A percentile compares a stretch with the other conserved stretches of the same genome.
Conservation (phyloP, 2,888 invertebrate species). For the Halictus quadricinctus region DNA sequence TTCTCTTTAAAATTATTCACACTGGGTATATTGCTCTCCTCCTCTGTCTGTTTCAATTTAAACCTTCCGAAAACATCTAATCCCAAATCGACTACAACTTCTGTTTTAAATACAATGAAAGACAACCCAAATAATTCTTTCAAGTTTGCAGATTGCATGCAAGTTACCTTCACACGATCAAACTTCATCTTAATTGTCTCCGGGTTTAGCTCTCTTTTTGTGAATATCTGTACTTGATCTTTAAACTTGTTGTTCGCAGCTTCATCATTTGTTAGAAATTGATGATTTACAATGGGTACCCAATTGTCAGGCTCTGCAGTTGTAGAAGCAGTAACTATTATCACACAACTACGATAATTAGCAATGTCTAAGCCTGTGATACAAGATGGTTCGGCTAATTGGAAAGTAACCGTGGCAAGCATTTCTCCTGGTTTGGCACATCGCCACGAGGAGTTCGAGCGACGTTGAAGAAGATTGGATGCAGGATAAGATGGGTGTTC, state of each 20-base stretch:
- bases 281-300: constrained; percentile 77
- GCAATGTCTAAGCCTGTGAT: constrained; percentile 79
- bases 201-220: constrained; percentile 77
- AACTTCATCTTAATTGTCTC: constrained; percentile 77
- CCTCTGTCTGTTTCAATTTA: constrained; percentile 72
- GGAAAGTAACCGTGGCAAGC: constrained; percentile 75
- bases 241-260: constrained; percentile 76
- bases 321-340: constrained; percentile 78
- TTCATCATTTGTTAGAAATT: constrained; percentile 78
- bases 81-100: constrained; percentile 74
- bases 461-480: constrained; percentile 74
- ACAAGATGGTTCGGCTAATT: constrained; percentile 73
- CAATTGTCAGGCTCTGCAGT: constrained; percentile 77
- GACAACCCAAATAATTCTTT: constrained; percentile 77
- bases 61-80: constrained; percentile 78
- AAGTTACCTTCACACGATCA: constrained; percentile 77
- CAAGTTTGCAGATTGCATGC: constrained; percentile 80
- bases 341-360: constrained; percentile 78
- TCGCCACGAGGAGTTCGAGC: constrained; percentile 75
- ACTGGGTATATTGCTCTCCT: constrained; percentile 37
- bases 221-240: constrained; percentile 79
- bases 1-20: constrained; percentile 75
- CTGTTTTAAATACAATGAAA: constrained; percentile 76
- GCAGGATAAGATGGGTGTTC: constrained; percentile 78
- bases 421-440: constrained; percentile 78